Evolutionary conservation across 2,888 invertebrate species (phyloP).

Genomic region (Philaethria dido): DNA sequence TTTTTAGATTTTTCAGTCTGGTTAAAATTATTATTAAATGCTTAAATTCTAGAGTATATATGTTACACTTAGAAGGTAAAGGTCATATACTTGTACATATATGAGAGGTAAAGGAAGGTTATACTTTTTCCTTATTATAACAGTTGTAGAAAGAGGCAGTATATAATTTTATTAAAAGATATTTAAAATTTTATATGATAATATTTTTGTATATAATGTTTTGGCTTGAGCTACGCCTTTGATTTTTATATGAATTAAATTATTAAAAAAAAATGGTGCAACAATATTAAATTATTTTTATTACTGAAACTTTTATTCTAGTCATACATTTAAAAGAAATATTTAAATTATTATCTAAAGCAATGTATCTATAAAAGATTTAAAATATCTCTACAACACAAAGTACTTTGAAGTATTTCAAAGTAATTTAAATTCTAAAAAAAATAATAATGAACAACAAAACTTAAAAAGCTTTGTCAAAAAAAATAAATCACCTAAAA

Average conservation of each 20-base stretch:
- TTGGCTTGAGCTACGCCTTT: slow-evolving; percentile 26
- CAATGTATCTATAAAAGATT: not conserved
- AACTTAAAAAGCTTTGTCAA: not conserved
- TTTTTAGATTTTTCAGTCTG: not conserved
- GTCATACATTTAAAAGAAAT: not conserved
- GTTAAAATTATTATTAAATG: no score
- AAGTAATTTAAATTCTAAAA: no score
- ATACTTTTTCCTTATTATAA: not conserved
- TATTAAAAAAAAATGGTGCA: not conserved
- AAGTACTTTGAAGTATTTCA: not conserved
- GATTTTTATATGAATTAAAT: not conserved
- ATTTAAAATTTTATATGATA: not conserved
- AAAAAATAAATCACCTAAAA: slow-evolving; percentile 5
- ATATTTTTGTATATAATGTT: slow-evolving; percentile 27
- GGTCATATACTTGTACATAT: not conserved
- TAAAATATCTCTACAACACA: not conserved
- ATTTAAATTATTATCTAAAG: not conserved
- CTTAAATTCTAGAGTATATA: not conserved
- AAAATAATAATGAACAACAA: not conserved
- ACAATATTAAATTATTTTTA: not conserved
- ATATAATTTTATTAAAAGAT: not conserved
- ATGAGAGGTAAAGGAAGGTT: no score
- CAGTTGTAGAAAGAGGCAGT: not conserved
- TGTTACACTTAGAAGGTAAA: not conserved
- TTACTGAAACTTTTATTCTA: no score